Evolutionary conservation across 92 coral and sea anemone genomes (phyloP).

Genomic region (Porites rus): DNA sequence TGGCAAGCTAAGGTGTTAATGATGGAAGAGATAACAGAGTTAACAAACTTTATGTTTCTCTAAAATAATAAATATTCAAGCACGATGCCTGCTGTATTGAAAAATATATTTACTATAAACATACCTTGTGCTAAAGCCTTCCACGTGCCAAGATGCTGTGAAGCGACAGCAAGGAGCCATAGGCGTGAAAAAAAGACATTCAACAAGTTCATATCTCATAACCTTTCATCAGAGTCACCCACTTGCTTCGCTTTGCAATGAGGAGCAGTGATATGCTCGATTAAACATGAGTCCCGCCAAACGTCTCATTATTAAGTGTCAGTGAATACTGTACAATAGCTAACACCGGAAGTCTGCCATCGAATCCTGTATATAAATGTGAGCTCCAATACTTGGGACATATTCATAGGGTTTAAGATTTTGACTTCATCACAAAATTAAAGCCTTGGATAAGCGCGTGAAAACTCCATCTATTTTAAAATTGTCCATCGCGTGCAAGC

Average conservation of each 20-base stretch:
- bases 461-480: background rate
- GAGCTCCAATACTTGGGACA: background rate
- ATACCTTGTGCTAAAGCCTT: constrained; percentile 30
- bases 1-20: no score
- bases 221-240: background rate
- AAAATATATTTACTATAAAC: no score
- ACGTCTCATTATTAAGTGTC: constrained; percentile 10
- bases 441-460: background rate
- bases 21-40: background rate
- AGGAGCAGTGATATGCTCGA: constrained; percentile 25
- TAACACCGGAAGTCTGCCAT: constrained; percentile 5
- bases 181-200: background rate
- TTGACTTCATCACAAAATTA: constrained; percentile 28
- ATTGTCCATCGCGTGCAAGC: background rate
- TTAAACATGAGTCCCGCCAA: constrained; percentile 33
- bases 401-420: constrained; percentile 19
- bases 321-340: constrained; percentile 31
- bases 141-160: constrained; percentile 11
- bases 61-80: no score
- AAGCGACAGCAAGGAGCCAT: constrained; percentile 1
- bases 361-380: background rate
- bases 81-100: no score
- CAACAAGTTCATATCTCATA: constrained; percentile 2
- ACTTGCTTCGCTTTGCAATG: background rate
- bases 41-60: background rate